A percentile compares a stretch with the other conserved stretches of the same genome.
phyloP scores from a whole-genome alignment of 2,797 vertebrate genomes.

The Hafferia zeledoni region DNA sequence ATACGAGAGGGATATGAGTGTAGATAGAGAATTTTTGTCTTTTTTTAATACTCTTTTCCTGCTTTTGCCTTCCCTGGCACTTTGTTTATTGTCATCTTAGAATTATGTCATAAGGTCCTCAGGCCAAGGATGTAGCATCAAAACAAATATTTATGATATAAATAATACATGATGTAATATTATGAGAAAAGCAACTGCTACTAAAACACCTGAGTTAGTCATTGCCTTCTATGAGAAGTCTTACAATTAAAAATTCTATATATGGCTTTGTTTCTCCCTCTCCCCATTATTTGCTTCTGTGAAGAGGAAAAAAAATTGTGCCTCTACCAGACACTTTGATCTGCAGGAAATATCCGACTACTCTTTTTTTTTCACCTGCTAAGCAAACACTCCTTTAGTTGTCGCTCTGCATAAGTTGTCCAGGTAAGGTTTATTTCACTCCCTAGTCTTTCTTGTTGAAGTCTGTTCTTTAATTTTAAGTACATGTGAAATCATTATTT shows the following conservation, averaged over 20 bases:
- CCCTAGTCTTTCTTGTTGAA: not conserved
- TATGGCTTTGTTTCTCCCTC: not conserved
- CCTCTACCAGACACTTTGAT: slow-evolving; percentile 27
- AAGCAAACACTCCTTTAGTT: not conserved
- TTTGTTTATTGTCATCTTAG: not conserved
- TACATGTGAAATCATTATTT: not conserved
- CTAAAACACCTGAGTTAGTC: not conserved
- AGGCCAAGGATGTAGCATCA: not conserved
- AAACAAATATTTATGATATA: not conserved
- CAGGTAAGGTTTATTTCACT: not conserved
- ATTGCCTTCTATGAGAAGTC: not conserved
- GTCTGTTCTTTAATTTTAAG: not conserved
- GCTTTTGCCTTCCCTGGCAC: not conserved
- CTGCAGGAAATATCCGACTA: not conserved
- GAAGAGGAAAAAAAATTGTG: not conserved
- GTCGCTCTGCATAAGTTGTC: not conserved
- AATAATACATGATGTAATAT: not conserved
- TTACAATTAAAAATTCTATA: not conserved
- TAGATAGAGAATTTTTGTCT: not conserved
- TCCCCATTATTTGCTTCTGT: not conserved
- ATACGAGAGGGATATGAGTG: not conserved
- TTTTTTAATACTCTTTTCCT: not conserved
- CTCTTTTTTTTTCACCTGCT: not conserved
- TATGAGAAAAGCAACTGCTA: not conserved
- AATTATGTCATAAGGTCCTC: not conserved